Percentiles rank a stretch among this genome's conserved stretches.
phyloP scores from a whole-genome alignment of 1,140 invertebrate species.

The Bombus confusus region DNA sequence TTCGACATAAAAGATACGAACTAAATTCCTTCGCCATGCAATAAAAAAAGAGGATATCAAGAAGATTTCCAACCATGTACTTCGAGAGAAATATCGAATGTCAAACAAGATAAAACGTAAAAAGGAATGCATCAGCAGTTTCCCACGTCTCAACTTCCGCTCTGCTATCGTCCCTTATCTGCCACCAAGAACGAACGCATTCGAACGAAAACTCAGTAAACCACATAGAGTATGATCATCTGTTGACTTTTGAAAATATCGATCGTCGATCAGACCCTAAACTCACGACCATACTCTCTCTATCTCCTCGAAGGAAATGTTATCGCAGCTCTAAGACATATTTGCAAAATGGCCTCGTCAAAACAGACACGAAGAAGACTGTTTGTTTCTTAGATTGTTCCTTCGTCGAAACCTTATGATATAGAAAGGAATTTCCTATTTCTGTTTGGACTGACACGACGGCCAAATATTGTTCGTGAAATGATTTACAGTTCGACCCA shows the following conservation, averaged over 20 bases:
- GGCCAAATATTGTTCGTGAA: neutral
- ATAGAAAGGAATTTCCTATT: neutral
- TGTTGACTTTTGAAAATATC: constrained; percentile 5
- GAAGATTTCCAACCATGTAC: too few species aligned
- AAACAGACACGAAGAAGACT: neutral
- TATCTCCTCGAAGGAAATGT: neutral
- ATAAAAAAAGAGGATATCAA: neutral
- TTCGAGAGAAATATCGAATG: constrained; percentile 10
- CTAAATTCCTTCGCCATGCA: too few species aligned
- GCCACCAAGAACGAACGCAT: neutral
- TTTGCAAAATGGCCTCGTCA: constrained; percentile 20
- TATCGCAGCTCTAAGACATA: neutral
- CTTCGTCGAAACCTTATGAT: too few species aligned
- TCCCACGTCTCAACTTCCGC: constrained; percentile 19
- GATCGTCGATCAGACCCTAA: constrained; percentile 24
- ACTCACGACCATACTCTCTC: neutral
- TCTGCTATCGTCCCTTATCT: neutral
- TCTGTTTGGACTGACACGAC: neutral
- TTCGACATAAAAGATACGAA: too few species aligned
- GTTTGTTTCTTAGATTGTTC: neutral
- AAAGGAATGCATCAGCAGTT: neutral
- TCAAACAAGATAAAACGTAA: constrained; percentile 22
- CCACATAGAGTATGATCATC: neutral
- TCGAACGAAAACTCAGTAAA: neutral
- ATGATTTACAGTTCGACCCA: neutral